Evolutionary conservation across 2,797 vertebrate species (phyloP).

Genomic region (Pipistrellus nathusii): DNA sequence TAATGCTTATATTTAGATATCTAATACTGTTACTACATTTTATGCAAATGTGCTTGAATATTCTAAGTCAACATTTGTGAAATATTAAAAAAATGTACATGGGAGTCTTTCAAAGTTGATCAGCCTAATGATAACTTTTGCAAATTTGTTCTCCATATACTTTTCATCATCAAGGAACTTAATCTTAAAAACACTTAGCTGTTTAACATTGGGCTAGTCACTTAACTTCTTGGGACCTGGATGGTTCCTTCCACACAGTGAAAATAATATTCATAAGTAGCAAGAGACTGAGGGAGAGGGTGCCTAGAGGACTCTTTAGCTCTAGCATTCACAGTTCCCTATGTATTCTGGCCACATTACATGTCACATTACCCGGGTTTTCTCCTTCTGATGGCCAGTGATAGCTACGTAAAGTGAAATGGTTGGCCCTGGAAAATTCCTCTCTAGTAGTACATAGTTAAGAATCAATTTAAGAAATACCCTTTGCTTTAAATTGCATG

Average conservation of each 20-base stretch:
- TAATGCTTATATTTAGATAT: constrained; percentile 47
- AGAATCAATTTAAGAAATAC: constrained; percentile 22
- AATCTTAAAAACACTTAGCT: constrained; percentile 32
- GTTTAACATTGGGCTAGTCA: neutral
- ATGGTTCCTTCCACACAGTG: neutral
- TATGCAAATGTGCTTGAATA: constrained; percentile 18
- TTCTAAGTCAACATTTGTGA: constrained; percentile 50
- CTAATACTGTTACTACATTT: constrained; percentile 46
- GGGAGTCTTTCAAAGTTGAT: constrained; percentile 41
- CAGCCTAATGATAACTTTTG: constrained; percentile 32
- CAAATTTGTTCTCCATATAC: neutral
- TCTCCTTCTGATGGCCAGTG: constrained; percentile 26
- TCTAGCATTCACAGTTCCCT: neutral
- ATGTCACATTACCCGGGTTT: neutral
- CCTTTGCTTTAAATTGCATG: constrained; percentile 76
- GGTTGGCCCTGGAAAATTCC: neutral
- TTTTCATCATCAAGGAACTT: neutral
- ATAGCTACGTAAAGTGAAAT: neutral
- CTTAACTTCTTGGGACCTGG: constrained; percentile 22
- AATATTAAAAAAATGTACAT: neutral
- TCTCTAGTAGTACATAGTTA: constrained; percentile 35
- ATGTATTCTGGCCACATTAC: neutral
- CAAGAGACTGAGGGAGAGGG: constrained; percentile 3
- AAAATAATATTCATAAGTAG: constrained; percentile 40
- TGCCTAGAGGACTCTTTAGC: neutral